Conservation (phyloP, 2,888 invertebrate species). For the Deilephila porcellus region DNA sequence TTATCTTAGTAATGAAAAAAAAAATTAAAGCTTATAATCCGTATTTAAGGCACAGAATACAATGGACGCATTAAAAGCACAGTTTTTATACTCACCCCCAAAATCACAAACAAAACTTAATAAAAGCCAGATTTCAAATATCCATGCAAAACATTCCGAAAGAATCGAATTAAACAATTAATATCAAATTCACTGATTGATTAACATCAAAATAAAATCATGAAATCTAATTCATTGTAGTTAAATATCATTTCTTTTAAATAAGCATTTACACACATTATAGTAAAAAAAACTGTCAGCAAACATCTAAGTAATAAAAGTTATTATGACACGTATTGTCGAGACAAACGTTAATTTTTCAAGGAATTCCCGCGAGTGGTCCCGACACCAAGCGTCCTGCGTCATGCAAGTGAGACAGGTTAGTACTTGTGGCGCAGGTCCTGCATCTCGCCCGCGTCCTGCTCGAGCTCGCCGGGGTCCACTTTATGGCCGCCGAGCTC, state of each 20-base stretch:
- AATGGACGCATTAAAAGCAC: not conserved
- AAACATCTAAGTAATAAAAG: not conserved
- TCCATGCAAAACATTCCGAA: too few relatives aligned
- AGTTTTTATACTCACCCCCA: too few relatives aligned
- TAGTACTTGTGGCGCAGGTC: conserved; percentile 74
- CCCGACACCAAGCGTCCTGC: conserved; percentile 24
- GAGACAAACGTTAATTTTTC: not conserved
- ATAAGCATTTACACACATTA: not conserved
- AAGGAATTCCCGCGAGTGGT: not conserved
- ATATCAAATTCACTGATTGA: too few relatives aligned
- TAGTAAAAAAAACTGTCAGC: not conserved
- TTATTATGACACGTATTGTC: not conserved
- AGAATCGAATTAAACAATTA: too few relatives aligned
- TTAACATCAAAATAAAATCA: too few relatives aligned
- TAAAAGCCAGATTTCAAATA: too few relatives aligned
- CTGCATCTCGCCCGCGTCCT: conserved; percentile 63
- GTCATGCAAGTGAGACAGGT: conserved; percentile 33
- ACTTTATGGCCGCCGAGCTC: conserved; percentile 78
- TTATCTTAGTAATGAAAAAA: not conserved
- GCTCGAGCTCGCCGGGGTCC: conserved; percentile 43
- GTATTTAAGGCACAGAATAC: not conserved
- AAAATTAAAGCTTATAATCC: not conserved
- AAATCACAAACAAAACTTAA: too few relatives aligned
- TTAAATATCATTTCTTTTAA: too few relatives aligned
- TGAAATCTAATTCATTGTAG: too few relatives aligned